Base-by-base conservation (phyloP, 2,113 vertebrate species). In the Urocitellus parryii region DNA sequence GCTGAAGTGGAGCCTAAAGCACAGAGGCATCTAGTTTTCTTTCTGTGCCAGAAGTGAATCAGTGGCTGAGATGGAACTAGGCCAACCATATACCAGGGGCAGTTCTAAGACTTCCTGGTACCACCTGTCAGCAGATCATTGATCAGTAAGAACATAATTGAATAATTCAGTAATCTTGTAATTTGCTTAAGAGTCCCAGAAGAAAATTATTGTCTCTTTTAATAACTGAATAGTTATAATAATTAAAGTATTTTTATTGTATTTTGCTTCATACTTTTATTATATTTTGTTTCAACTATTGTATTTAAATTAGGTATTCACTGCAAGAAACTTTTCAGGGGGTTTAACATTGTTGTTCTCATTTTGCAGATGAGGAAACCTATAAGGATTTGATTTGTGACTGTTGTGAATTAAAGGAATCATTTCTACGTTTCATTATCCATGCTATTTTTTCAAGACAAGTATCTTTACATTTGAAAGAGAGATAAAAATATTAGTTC, bases 381-480 rank as follows among this genome's bases (percentile, higher is more conserved):
- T 87, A 20, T 76, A 63, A 84, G 11, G 32, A 91, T 8, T 70
- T 96, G 39, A 10, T 63, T 65, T 90, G 81, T 95, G 67, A 82
- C 39, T 92, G 96, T 65, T 72, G 5, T 81, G 51, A 94, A 91
- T 81, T 81, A 20, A 72, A 53, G 39, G 48, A 83, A 74, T 88
- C 39, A 84, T 85, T 92, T 82, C 67, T 85, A 45, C 6, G 76
- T 95, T 96, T 97, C 25, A 78, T 96, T 90, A 76, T 87, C 17
- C 6, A 24, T 16, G 79, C 20, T n/a, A 39, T 53, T 81, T 89
- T 91, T n/a, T 87, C 86, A 78, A 81, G 29, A 34, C 56, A 72
- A 90, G 53, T 56, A 56, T 72, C 32, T 22, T 68, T 13, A 39
- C 92, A 82, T 84, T 94, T 72, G 34, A 92, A 90, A 90, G 22